Conservation (phyloP, 2,797 vertebrate genomes). For the Myotis daubentonii region DNA sequence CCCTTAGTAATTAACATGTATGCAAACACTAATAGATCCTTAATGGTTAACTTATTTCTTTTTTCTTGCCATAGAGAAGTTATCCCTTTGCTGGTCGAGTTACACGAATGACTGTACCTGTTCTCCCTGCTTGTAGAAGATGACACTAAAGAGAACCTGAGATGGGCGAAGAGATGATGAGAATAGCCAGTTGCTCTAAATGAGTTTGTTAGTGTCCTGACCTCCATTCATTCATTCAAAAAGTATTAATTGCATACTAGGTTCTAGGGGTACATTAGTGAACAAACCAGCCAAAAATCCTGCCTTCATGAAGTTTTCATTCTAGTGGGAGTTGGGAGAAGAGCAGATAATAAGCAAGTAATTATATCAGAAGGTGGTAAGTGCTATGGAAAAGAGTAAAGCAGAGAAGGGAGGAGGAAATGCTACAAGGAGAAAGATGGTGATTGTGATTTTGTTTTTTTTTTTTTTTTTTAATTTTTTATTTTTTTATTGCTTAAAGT, state of each 20-base stretch:
- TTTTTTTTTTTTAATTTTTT: no score
- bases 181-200: background rate
- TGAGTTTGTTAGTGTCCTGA: background rate
- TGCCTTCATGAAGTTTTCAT: background rate
- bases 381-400: background rate
- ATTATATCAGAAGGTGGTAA: background rate
- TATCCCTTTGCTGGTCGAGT: background rate
- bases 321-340: background rate
- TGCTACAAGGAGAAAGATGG: background rate
- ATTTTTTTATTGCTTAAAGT: no score
- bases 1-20: conserved; percentile 16
- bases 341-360: background rate
- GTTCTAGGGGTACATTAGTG: background rate
- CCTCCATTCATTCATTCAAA: background rate
- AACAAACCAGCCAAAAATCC: background rate
- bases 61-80: background rate
- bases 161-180: background rate
- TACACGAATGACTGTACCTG: background rate
- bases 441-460: background rate
- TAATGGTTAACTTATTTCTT: background rate
- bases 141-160: background rate
- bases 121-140: background rate
- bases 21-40: background rate
- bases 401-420: background rate
- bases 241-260: background rate